These are phyloP conservation scores for Aurelia sp. DNA, from an alignment of 30 jellyfish, hydroid and myxozoan genomes.

Conservation along the genomic window DNA sequence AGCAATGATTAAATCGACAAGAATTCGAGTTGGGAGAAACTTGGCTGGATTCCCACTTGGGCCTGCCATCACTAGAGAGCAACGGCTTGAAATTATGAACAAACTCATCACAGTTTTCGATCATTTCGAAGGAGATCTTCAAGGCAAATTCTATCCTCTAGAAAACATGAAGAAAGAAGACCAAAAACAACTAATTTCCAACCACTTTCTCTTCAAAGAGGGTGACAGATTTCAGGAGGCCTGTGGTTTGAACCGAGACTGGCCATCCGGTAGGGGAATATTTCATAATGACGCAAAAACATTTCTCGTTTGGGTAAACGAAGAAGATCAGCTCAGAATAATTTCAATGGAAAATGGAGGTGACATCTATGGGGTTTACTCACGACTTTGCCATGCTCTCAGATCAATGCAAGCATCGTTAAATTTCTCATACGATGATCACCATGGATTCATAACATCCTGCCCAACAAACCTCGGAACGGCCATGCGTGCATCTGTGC, in stretches of 20 bases:
- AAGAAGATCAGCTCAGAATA: constrained; percentile 85
- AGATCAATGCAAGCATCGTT: constrained; percentile 44
- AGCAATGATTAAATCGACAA: constrained; percentile 18
- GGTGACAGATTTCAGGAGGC: constrained; percentile 77
- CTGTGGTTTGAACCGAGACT: constrained; percentile 83
- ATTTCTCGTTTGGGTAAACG: constrained; percentile 83
- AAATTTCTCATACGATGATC: constrained; percentile 79
- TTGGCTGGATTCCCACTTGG: constrained; percentile 20
- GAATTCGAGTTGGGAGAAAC: constrained; percentile 74
- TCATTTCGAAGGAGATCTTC: background rate
- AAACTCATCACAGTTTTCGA: too few relatives aligned
- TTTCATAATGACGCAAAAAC: constrained; percentile 78
- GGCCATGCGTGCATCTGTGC: constrained; percentile 92
- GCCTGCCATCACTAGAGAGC: too few relatives aligned
- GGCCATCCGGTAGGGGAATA: constrained; percentile 92
- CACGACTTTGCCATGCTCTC: constrained; percentile 75
- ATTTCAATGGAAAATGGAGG: constrained; percentile 88
- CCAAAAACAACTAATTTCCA: constrained; percentile 68
- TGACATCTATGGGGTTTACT: constrained; percentile 76
- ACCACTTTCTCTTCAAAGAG: constrained; percentile 81
- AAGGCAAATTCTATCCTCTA: constrained; percentile 80
- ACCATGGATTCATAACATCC: constrained; percentile 71
- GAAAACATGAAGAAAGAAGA: constrained; percentile 67
- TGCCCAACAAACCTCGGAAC: constrained; percentile 91
- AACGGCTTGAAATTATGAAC: too few relatives aligned